Evolutionary conservation across 1,140 invertebrate genomes (phyloP), one percentile per base, ranked within the genome.

Genomic region (Saccostrea cuccullata): DNA sequence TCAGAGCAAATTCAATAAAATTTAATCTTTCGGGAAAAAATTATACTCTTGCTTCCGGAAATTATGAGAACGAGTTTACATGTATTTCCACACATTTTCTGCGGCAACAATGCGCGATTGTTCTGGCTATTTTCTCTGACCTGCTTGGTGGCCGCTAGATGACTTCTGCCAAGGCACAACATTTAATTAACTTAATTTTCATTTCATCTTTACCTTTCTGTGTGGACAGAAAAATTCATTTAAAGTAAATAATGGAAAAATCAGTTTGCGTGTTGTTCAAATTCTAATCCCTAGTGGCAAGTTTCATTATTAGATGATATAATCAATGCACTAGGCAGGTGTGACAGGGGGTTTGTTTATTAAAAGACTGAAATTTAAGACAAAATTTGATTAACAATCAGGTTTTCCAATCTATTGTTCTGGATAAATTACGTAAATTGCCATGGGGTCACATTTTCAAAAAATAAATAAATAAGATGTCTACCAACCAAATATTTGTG

Each of bases 111-210:
- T 36, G 30, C 30, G 70, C 26, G 26, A 77, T 77, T 77, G 67
- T 73, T 67, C 60, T 67, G 20, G 60, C 15, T 23, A 67, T 67
- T 67, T 47, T 30, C 70, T 77, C 70, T 15, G 26, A 77, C 26
- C 70, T 36, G 70, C 15, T 11, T 36, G 15, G 70, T 77, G 70
- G 30, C 70, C 70, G 70, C 70, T 77, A 77, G 70, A 30, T 77
- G 70, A 77, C 70, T 77, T 77, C 70, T 77, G 70, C 70, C 23
- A 9, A 77, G 70, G 70, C 70, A 77, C 67, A 77, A 77, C 26
- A 77, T 77, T 77, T 77, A 77, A 77, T 77, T 77, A 77, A 77
- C 70, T 77, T 77, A 77, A 77, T 77, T 77, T 77, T 77, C 70
- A 77, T 77, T 77, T 77, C 70, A 77, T 77, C 70, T 26, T 36